phyloP scores from a whole-genome alignment of 2,113 vertebrate genomes.

The Pseudois nayaur region DNA sequence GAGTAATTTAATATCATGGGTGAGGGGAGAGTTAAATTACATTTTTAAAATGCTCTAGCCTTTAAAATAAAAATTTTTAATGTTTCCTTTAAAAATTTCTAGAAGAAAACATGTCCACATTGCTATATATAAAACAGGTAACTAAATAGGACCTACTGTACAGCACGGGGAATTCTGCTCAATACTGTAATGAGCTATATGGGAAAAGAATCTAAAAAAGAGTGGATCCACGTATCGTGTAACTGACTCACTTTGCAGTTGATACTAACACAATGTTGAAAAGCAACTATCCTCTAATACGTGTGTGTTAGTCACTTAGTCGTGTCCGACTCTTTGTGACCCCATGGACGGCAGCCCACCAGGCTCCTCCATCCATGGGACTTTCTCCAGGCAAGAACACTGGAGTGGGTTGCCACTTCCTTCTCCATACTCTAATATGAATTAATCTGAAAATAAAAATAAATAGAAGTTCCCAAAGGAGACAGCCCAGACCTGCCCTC shows the following conservation, averaged over 20 bases:
- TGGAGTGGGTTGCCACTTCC: not conserved
- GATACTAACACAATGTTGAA: not conserved
- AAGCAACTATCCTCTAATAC: not conserved
- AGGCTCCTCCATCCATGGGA: not conserved
- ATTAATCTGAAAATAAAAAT: not conserved
- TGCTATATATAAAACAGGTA: not conserved
- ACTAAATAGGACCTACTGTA: not conserved
- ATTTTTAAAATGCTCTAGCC: not conserved
- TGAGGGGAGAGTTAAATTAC: not conserved
- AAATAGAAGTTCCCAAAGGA: not conserved
- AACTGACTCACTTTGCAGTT: not conserved
- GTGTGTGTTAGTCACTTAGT: not conserved
- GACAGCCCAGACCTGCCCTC: rapidly evolving
- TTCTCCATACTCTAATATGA: not conserved
- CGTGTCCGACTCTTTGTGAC: not conserved
- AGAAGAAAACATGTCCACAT: not conserved
- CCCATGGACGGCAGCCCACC: not conserved
- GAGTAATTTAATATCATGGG: not conserved
- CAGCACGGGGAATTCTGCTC: not conserved
- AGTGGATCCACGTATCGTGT: not conserved
- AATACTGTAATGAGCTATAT: not conserved
- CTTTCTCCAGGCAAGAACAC: not conserved
- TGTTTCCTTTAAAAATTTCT: not conserved
- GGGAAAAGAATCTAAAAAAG: not conserved
- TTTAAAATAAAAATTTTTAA: not conserved